Evolutionary conservation across 2,797 vertebrate species (phyloP).

Genomic region (Sebastiscus albofasciatus): DNA sequence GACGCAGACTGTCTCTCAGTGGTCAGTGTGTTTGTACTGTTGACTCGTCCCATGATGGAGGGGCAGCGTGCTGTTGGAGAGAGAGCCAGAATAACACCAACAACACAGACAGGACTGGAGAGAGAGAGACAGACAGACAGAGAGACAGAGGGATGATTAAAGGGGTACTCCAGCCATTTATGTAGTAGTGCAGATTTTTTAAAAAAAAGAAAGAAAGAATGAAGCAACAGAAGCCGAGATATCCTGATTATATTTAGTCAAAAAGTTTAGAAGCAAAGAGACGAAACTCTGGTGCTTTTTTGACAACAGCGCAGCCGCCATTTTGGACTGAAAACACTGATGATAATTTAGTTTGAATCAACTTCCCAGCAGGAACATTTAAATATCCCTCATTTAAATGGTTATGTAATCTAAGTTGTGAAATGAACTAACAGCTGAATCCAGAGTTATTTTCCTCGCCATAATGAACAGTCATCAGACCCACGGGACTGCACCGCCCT

Average conservation of each 20-base stretch:
- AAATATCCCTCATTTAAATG: too few relatives aligned
- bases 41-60: slow-evolving; percentile 88
- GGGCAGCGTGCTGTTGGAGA: slow-evolving; percentile 85
- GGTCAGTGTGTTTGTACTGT: slow-evolving; percentile 78
- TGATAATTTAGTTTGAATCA: too few relatives aligned
- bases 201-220: not conserved
- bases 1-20: slow-evolving; percentile 28
- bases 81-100: slow-evolving; percentile 88
- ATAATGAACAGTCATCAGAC: too few relatives aligned
- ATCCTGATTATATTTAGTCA: not conserved
- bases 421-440: too few relatives aligned
- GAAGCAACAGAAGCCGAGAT: not conserved
- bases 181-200: not conserved
- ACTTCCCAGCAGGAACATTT: too few relatives aligned
- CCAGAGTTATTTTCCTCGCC: too few relatives aligned
- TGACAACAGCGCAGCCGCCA: too few relatives aligned
- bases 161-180: not conserved
- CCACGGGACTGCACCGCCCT: too few relatives aligned
- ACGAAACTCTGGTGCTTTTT: too few relatives aligned
- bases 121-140: not conserved
- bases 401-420: too few relatives aligned
- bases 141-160: slow-evolving; percentile 17
- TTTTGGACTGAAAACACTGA: too few relatives aligned
- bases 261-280: too few relatives aligned
- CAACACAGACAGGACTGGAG: slow-evolving; percentile 91